phyloP scores from a whole-genome alignment of 2,113 vertebrate genomes.

The Actenoides hombroni region DNA sequence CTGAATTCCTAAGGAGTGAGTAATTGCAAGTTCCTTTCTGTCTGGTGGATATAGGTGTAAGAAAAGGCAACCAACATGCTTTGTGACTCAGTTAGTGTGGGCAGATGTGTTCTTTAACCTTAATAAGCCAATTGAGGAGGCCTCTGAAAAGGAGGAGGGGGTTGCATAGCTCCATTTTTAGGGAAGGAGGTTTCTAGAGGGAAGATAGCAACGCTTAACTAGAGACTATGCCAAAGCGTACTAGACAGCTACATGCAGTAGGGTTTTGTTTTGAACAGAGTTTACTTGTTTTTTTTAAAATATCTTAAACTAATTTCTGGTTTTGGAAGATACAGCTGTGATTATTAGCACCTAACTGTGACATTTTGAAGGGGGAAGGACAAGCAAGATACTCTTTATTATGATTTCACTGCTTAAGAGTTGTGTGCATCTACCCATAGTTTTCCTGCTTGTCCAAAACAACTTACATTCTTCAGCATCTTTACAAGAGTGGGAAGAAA shows the following conservation, averaged over 20 bases:
- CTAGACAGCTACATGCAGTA: neutral
- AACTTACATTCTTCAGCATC: neutral
- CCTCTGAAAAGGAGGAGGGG: neutral
- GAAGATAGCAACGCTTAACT: neutral
- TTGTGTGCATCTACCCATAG: rapidly evolving
- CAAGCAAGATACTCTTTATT: neutral
- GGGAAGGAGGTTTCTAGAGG: neutral
- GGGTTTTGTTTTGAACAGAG: neutral
- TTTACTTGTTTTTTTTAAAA: neutral
- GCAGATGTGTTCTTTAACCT: neutral
- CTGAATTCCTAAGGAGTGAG: neutral
- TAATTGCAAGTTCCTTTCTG: neutral
- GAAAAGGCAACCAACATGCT: neutral
- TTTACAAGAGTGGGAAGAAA: neutral
- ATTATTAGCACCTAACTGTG: neutral
- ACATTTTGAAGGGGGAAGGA: neutral
- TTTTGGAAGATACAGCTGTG: neutral
- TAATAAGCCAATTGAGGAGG: neutral
- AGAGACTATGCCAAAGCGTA: neutral
- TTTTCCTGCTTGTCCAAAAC: neutral
- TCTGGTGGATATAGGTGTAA: neutral
- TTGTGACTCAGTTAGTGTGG: neutral
- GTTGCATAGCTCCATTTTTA: neutral
- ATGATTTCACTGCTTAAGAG: neutral
- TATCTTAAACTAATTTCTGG: neutral